Evolutionary conservation across 1,140 invertebrate species (phyloP).

Genomic region (Philopotamus ludificatus): DNA sequence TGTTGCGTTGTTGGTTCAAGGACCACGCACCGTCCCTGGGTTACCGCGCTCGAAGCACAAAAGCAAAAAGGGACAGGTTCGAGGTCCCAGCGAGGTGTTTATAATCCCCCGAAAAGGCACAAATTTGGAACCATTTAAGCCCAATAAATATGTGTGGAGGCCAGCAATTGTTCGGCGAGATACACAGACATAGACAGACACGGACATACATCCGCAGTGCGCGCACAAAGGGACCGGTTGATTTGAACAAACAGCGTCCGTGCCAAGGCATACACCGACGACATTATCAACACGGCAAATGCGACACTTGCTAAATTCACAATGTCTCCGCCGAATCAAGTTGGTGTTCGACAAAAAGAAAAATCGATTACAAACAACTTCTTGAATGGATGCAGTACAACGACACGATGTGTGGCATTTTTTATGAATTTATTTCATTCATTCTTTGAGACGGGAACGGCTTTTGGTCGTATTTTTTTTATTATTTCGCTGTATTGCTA

Average conservation of each 20-base stretch:
- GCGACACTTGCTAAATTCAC: background rate
- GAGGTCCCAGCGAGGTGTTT: constrained; percentile 28
- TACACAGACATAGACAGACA: background rate
- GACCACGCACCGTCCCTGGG: no score
- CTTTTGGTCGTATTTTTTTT: no score
- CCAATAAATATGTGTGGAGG: constrained; percentile 22
- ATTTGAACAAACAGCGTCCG: constrained; percentile 25
- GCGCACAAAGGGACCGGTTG: constrained; percentile 24
- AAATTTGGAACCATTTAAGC: constrained; percentile 36
- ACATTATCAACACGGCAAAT: constrained; percentile 10
- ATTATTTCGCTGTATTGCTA: no score
- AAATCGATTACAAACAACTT: no score
- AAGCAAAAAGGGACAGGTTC: constrained; percentile 23
- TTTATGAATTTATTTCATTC: no score
- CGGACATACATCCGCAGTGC: constrained; percentile 10
- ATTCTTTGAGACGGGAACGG: no score
- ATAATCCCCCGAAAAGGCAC: constrained; percentile 34
- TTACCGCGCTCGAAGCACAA: constrained; percentile 2
- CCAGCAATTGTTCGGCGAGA: background rate
- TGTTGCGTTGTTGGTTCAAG: no score
- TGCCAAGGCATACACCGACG: constrained; percentile 11
- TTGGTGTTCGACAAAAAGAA: background rate
- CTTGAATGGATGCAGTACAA: no score
- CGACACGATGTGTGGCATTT: no score
- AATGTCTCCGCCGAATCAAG: background rate